A percentile compares a stretch with the other conserved stretches of the same genome.
phyloP scores from a whole-genome alignment of 2,888 invertebrate genomes.

The Oscheius onirici region DNA sequence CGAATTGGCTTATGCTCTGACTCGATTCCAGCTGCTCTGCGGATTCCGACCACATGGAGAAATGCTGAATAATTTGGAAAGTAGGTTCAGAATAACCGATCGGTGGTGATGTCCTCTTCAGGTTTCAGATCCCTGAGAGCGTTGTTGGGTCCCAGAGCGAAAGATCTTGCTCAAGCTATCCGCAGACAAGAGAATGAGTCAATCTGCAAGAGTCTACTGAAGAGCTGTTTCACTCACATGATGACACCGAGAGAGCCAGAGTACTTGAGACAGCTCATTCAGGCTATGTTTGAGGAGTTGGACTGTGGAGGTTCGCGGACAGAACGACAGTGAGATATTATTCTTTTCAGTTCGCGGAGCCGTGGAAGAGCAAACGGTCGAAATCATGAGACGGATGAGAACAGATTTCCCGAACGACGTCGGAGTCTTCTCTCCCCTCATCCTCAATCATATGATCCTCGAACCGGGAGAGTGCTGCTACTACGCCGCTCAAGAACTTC shows the following conservation, averaged over 20 bases:
- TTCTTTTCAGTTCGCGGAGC: slow-evolving; percentile 57
- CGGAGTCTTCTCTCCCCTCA: slow-evolving; percentile 82
- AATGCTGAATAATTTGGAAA: slow-evolving; percentile 80
- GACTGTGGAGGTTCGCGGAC: slow-evolving; percentile 40
- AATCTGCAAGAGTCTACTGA: slow-evolving; percentile 11
- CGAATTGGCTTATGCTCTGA: slow-evolving; percentile 92
- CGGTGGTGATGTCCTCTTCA: slow-evolving; percentile 31
- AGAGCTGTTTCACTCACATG: slow-evolving; percentile 20
- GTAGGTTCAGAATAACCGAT: too few relatives aligned
- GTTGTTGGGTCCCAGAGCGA: slow-evolving; percentile 54
- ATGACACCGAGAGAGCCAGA: slow-evolving; percentile 10
- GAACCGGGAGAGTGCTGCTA: slow-evolving; percentile 90
- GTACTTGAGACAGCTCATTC: slow-evolving; percentile 37
- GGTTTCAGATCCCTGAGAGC: slow-evolving; percentile 63
- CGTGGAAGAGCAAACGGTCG: slow-evolving; percentile 59
- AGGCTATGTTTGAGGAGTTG: slow-evolving; percentile 41
- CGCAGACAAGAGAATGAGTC: background rate
- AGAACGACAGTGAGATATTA: too few relatives aligned
- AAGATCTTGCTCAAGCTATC: background rate
- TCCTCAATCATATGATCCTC: slow-evolving; percentile 87
- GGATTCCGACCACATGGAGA: slow-evolving; percentile 87
- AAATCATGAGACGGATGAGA: slow-evolving; percentile 58
- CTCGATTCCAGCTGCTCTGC: slow-evolving; percentile 90
- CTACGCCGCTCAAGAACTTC: slow-evolving; percentile 89
- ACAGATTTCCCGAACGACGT: slow-evolving; percentile 56